Evolutionary conservation across 2,113 vertebrate genomes (phyloP).

Genomic region (Halcyon senegalensis): DNA sequence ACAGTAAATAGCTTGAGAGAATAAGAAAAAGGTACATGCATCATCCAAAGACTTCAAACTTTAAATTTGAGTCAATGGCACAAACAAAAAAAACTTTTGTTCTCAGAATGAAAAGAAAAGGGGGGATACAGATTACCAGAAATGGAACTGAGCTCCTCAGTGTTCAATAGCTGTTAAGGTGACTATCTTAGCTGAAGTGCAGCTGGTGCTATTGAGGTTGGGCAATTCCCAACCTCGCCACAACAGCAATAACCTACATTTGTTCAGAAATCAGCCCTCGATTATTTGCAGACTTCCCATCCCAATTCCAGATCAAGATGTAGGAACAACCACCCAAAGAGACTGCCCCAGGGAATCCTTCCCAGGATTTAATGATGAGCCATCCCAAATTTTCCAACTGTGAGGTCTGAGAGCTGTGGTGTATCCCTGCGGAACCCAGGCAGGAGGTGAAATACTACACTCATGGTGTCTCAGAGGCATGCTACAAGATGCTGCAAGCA

Average conservation of each 20-base stretch:
- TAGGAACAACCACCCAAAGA: conserved; percentile 42
- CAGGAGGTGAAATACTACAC: neutral
- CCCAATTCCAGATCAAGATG: neutral
- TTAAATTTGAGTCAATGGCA: conserved; percentile 61
- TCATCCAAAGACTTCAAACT: conserved; percentile 46
- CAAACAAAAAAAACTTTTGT: neutral
- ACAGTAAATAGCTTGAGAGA: conserved; percentile 24
- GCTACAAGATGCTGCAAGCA: neutral
- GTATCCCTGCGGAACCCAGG: neutral
- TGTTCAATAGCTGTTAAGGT: neutral
- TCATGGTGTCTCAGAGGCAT: neutral
- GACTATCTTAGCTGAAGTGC: neutral
- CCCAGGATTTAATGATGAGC: neutral
- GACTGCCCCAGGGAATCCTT: neutral
- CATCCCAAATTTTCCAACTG: neutral
- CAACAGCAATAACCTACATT: conserved; percentile 40
- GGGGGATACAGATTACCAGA: neutral
- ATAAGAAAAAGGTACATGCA: conserved; percentile 26
- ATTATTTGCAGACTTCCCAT: conserved; percentile 52
- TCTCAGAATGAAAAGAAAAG: neutral
- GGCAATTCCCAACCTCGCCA: conserved; percentile 38
- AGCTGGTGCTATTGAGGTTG: neutral
- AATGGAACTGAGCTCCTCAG: neutral
- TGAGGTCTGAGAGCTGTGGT: conserved; percentile 17
- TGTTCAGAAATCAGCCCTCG: conserved; percentile 13